A percentile compares a stretch with the other conserved stretches of the same genome.
phyloP scores from a whole-genome alignment of 2,888 invertebrate species.

The Leptogaster cylindrica region DNA sequence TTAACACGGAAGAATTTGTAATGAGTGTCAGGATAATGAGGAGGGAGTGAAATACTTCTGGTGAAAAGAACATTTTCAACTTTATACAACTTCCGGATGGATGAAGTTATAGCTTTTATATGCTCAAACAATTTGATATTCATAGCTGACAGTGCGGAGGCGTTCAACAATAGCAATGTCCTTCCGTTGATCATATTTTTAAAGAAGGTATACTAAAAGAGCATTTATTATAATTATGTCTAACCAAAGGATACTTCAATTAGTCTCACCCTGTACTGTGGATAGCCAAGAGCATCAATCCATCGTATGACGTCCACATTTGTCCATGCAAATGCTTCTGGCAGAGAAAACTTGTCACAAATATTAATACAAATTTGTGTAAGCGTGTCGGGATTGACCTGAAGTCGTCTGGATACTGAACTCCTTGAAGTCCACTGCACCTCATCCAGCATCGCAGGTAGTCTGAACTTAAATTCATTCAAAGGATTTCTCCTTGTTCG shows the following conservation, averaged over 20 bases:
- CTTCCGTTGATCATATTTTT: conserved; percentile 63
- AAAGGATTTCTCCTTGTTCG: conserved; percentile 43
- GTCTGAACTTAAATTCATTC: conserved; percentile 46
- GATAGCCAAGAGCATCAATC: conserved; percentile 63
- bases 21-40: conserved; percentile 63
- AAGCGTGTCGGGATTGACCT: conserved; percentile 62
- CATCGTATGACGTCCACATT: conserved; percentile 63
- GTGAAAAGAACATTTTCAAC: conserved; percentile 61
- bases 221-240: not conserved
- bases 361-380: conserved; percentile 56
- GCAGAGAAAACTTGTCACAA: conserved; percentile 61
- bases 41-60: conserved; percentile 62
- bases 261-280: conserved; percentile 63
- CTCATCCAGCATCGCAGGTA: conserved; percentile 56
- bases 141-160: conserved; percentile 62
- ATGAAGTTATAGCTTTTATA: conserved; percentile 57
- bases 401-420: conserved; percentile 52
- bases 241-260: not conserved
- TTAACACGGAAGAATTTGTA: conserved; percentile 64
- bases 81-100: conserved; percentile 61
- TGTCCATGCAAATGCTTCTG: conserved; percentile 63
- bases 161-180: conserved; percentile 63
- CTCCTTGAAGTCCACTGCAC: conserved; percentile 24
- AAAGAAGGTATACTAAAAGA: conserved; percentile 58
- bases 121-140: conserved; percentile 64